phyloP scores from a whole-genome alignment of 2,797 vertebrate genomes.

The Choloepus didactylus region DNA sequence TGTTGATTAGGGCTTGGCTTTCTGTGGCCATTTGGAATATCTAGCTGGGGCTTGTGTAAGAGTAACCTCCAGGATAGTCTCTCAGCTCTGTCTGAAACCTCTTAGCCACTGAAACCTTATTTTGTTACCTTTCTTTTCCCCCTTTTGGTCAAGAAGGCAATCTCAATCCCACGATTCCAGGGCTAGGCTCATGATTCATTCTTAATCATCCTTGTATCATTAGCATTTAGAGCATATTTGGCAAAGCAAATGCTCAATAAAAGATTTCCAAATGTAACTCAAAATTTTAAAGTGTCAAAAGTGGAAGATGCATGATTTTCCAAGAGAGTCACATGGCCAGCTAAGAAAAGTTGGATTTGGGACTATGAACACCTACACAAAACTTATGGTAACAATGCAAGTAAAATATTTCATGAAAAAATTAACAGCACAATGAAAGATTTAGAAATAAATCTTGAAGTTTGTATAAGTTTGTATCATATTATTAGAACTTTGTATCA shows the following conservation, averaged over 20 bases:
- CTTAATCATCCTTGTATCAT: background rate
- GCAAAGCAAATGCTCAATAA: background rate
- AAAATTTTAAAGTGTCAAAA: background rate
- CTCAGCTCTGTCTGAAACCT: no score
- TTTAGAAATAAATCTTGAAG: background rate
- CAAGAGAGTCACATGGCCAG: background rate
- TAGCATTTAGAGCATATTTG: background rate
- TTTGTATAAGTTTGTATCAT: no score
- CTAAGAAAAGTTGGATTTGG: background rate
- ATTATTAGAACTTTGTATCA: background rate
- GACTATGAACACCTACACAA: background rate
- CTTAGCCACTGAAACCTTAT: no score
- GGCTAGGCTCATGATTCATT: no score
- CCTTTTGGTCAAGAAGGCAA: no score
- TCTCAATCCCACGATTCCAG: no score
- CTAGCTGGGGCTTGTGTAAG: no score
- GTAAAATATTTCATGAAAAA: background rate
- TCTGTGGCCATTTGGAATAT: no score
- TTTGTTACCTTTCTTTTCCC: no score
- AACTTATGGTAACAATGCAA: background rate
- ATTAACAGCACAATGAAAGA: background rate
- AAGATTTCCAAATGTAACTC: background rate
- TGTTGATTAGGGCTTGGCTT: no score
- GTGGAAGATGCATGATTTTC: background rate
- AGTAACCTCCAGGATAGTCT: no score